Base-by-base conservation (phyloP, 2,113 vertebrate genomes). In the Polypterus senegalus region DNA sequence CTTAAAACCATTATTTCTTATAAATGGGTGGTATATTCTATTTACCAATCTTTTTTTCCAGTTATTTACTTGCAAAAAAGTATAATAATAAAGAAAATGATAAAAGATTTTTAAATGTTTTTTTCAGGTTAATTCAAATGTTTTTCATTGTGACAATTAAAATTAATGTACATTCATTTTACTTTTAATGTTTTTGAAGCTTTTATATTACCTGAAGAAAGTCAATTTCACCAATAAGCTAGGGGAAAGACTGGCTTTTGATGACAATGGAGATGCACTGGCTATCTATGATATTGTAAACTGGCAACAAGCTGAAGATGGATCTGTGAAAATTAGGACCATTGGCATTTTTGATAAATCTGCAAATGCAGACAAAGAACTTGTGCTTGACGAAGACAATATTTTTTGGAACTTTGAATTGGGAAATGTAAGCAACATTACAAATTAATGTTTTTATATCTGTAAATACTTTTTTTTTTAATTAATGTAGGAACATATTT, bases 331-430 rank as follows among this genome's bases (percentile, higher is more conserved):
- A 47, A 47, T 27, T 27, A 27, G 27, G 27, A 27, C 27, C 27
- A 27, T 27, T 27, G 27, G 27, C 27, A 27, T 27, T n/a, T 62
- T 53, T 47, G 61, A 54, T 46, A 10, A 7, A 46, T 52, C 61
- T 7, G 44, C 45, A 11, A 11, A 46, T 9, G 8, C 10, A 11
- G 43, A 49, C 5, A 52, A 53, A 7, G 46, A 54, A 5, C 51
- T 62, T 46, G 9, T 46, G 44, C 46, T 62, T 54, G 47, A 62
- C 9, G 61, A 54, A 62, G 49, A 62, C 9, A 62, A 5, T 62
- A 55, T 62, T 54, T 6, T 55, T 3, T 62, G 61, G 61, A 48
- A 62, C 43, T n/a, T 51, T 3, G 51, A 54, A 46, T 3, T 27
- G 51, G 55, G 9, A 5, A 54, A 9, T 7, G 61, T 62, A 62